Conservation (phyloP, 1,140 invertebrate species). For the Diprion similis region DNA sequence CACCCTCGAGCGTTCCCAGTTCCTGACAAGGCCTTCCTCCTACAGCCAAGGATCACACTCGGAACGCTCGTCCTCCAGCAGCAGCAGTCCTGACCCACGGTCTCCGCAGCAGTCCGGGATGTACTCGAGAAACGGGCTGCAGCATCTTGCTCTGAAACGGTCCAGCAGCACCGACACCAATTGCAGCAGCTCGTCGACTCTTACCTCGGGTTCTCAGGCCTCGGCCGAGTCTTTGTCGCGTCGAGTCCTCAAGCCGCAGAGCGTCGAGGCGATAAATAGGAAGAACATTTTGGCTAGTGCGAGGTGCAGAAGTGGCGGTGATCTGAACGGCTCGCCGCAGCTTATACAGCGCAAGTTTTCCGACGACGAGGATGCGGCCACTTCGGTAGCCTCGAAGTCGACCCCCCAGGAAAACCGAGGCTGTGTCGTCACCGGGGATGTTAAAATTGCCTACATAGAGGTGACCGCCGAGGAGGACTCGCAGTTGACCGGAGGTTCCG, state of each 20-base stretch:
- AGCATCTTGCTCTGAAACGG: conserved; percentile 50
- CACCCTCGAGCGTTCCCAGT: conserved; percentile 18
- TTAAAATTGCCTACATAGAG: conserved; percentile 55
- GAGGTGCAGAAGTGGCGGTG: conserved; percentile 80
- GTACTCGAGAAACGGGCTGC: conserved; percentile 64
- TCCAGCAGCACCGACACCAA: conserved; percentile 52
- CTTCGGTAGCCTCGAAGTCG: conserved; percentile 49
- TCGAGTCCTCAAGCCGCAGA: conserved; percentile 77
- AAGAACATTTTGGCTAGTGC: conserved; percentile 89
- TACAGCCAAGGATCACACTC: conserved; percentile 60
- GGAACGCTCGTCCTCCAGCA: conserved; percentile 55
- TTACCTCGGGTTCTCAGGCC: conserved; percentile 73
- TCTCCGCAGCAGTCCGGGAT: conserved; percentile 67
- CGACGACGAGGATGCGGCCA: conserved; percentile 53
- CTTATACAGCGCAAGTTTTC: conserved; percentile 72
- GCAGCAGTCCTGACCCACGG: conserved; percentile 34
- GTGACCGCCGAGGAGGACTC: conserved; percentile 56
- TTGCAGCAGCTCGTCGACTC: conserved; percentile 60
- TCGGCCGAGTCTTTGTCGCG: conserved; percentile 57
- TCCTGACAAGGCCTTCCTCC: conserved; percentile 13
- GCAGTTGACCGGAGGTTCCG: conserved; percentile 23
- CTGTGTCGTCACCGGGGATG: conserved; percentile 30
- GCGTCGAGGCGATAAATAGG: conserved; percentile 82
- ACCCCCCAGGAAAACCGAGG: conserved; percentile 40
- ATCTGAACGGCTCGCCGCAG: conserved; percentile 68